These are phyloP conservation scores for Artibeus lituratus DNA, from an alignment of 2,797 vertebrate species.

Conservation along the genomic window DNA sequence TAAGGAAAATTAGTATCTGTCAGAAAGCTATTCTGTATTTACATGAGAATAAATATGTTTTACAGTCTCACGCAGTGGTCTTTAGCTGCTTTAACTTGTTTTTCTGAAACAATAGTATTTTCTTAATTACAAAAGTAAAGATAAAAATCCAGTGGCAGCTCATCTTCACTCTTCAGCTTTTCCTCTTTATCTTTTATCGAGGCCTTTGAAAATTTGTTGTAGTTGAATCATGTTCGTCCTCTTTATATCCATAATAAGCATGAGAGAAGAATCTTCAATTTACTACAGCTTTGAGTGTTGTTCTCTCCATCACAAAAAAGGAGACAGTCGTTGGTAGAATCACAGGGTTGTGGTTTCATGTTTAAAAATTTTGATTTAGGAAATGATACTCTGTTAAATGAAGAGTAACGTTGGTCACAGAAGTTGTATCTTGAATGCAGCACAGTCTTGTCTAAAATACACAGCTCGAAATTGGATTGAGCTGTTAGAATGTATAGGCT, in stretches of 20 bases:
- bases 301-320: constrained; percentile 24
- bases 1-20: neutral
- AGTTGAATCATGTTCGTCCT: constrained; percentile 13
- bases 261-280: constrained; percentile 35
- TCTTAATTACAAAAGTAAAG: neutral
- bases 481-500: constrained; percentile 21
- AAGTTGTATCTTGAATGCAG: constrained; percentile 33
- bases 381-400: constrained; percentile 24
- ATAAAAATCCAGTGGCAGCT: neutral
- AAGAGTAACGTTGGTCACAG: constrained; percentile 50
- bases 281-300: neutral
- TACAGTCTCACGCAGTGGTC: neutral
- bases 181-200: constrained; percentile 30
- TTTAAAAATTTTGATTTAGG: constrained; percentile 25
- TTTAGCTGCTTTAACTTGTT: constrained; percentile 8
- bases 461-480: constrained; percentile 52
- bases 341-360: neutral
- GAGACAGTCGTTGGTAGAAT: constrained; percentile 31
- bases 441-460: constrained; percentile 10
- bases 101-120: constrained; percentile 6
- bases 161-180: constrained; percentile 13
- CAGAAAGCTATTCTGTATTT: neutral
- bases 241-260: neutral
- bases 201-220: neutral
- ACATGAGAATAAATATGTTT: neutral